A percentile compares a stretch with the other conserved stretches of the same genome.
phyloP scores from a whole-genome alignment of 2,113 vertebrate species.

The Sorex fumeus region DNA sequence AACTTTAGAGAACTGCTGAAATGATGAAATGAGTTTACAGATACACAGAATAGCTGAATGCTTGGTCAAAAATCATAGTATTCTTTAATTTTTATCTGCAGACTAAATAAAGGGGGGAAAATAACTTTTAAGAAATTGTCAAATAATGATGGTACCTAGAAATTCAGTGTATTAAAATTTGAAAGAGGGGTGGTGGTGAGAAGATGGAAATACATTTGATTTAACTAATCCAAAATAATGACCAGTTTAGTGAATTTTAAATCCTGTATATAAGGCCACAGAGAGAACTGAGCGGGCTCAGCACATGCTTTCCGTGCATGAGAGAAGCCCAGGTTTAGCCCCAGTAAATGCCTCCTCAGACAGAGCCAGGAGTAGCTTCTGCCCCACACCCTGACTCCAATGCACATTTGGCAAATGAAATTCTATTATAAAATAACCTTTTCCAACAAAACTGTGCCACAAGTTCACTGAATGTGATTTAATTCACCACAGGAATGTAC shows the following conservation, averaged over 20 bases:
- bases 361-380: too few relatives aligned
- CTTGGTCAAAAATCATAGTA: not conserved
- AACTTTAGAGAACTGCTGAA: not conserved
- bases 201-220: constrained; percentile 31
- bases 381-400: too few relatives aligned
- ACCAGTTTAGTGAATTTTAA: constrained; percentile 47
- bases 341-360: too few relatives aligned
- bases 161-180: constrained; percentile 45
- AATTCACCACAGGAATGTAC: constrained; percentile 13
- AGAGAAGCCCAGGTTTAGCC: too few relatives aligned
- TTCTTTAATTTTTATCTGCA: constrained; percentile 22
- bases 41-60: not conserved
- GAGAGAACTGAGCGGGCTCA: too few relatives aligned
- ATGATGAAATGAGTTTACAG: constrained; percentile 35
- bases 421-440: constrained; percentile 16
- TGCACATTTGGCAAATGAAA: constrained; percentile 1
- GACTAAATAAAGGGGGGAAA: not conserved
- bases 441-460: constrained; percentile 6
- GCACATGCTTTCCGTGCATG: too few relatives aligned
- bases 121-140: constrained; percentile 46
- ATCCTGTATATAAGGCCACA: not conserved
- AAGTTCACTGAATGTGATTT: constrained; percentile 37
- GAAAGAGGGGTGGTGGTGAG: not conserved
- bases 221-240: constrained; percentile 59
- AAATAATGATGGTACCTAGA: constrained; percentile 16